Conservation (phyloP, 2,113 vertebrate genomes). For the Colaptes auratus region DNA sequence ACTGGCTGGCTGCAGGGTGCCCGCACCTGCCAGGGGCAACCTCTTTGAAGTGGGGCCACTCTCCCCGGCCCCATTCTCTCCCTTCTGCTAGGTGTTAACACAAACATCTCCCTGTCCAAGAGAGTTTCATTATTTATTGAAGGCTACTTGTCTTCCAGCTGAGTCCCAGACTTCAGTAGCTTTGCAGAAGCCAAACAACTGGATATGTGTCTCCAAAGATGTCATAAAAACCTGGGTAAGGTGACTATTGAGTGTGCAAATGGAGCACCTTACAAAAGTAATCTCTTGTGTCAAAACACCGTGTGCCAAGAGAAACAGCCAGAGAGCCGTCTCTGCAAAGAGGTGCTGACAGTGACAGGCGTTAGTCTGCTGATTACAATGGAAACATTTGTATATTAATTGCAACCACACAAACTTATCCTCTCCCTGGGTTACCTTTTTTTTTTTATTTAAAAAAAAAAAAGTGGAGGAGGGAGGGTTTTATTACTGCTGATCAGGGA, state of each 20-base stretch:
- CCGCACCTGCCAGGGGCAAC: neutral
- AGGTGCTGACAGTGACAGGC: slow-evolving; percentile 30
- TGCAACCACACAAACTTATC: neutral
- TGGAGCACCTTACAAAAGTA: neutral
- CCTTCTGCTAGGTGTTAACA: slow-evolving; percentile 46
- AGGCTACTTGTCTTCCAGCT: neutral
- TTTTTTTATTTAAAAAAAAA: neutral
- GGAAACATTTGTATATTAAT: slow-evolving; percentile 12
- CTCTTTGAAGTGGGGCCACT: slow-evolving; percentile 24
- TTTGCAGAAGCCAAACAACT: slow-evolving; percentile 47
- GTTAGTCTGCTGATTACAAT: slow-evolving; percentile 12
- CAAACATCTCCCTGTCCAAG: slow-evolving; percentile 11
- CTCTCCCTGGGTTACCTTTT: neutral
- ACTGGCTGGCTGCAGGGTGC: neutral
- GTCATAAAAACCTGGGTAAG: slow-evolving; percentile 3
- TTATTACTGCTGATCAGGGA: slow-evolving; percentile 49
- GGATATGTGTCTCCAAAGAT: slow-evolving; percentile 33
- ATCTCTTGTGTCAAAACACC: neutral
- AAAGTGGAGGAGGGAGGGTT: slow-evolving; percentile 11
- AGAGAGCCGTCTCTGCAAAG: neutral
- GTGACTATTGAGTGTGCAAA: neutral
- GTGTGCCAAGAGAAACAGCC: slow-evolving; percentile 2
- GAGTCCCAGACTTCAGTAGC: neutral
- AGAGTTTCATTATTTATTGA: slow-evolving; percentile 45
- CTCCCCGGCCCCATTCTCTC: neutral